These are phyloP conservation scores for Zootermopsis nevadensis DNA, from an alignment of 2,888 invertebrate genomes.

Conservation along the genomic window DNA sequence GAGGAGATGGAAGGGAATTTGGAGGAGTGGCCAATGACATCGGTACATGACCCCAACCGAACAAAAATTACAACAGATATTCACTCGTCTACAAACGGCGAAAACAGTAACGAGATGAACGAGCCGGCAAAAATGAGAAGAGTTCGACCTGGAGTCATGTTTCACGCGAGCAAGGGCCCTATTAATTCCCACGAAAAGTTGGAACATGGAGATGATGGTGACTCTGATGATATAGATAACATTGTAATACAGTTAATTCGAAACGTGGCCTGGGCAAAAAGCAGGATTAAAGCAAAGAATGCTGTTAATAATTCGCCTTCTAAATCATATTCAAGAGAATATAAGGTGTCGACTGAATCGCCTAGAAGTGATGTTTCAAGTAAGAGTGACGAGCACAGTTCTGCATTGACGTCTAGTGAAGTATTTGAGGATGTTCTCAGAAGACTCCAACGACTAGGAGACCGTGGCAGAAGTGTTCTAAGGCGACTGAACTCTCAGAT, in stretches of 20 bases:
- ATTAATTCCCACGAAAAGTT: slow-evolving; percentile 47
- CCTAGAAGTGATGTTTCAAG: neutral
- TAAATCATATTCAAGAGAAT: neutral
- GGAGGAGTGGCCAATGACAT: slow-evolving; percentile 57
- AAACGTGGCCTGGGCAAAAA: slow-evolving; percentile 52
- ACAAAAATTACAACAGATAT: neutral
- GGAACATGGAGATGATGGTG: slow-evolving; percentile 55
- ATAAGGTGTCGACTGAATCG: neutral
- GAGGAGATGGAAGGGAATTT: slow-evolving; percentile 71
- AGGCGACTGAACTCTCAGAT: slow-evolving; percentile 67
- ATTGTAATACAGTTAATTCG: slow-evolving; percentile 53
- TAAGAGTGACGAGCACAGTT: neutral
- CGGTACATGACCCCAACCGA: neutral
- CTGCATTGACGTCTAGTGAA: slow-evolving; percentile 60
- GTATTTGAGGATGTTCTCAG: slow-evolving; percentile 70
- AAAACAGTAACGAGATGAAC: slow-evolving; percentile 26
- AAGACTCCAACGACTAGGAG: slow-evolving; percentile 70
- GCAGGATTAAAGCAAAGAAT: slow-evolving; percentile 49
- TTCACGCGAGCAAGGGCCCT: slow-evolving; percentile 44
- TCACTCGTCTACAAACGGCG: neutral
- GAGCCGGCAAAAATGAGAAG: slow-evolving; percentile 49
- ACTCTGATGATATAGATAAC: slow-evolving; percentile 57
- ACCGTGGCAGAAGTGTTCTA: slow-evolving; percentile 69
- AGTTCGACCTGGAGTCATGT: slow-evolving; percentile 45
- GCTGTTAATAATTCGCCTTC: neutral